Percentiles rank a stretch among this genome's conserved stretches.
These are phyloP conservation scores for Ginglymostoma cirratum DNA, from an alignment of 2,113 vertebrate species.

Conservation along the genomic window DNA sequence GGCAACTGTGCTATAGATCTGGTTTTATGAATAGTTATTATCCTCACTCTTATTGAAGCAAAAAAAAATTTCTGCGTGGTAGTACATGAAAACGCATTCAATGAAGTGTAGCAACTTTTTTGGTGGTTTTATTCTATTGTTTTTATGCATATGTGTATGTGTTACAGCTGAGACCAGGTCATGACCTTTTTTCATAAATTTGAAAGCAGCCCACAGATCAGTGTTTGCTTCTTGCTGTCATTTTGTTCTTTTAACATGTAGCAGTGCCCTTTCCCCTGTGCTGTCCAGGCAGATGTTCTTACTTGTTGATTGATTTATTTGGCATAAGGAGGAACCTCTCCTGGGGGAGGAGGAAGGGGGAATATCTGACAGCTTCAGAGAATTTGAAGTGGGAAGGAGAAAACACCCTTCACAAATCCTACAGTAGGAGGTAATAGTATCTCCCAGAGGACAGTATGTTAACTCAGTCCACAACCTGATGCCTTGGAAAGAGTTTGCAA, in stretches of 20 bases:
- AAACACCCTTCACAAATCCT: background rate
- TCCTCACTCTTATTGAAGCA: constrained; percentile 8
- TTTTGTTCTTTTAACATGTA: constrained; percentile 41
- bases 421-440: background rate
- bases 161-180: constrained; percentile 45
- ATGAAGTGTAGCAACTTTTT: constrained; percentile 36
- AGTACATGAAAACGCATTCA: constrained; percentile 20
- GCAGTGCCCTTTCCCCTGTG: constrained; percentile 43
- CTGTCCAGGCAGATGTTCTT: constrained; percentile 53
- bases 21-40: background rate
- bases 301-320: constrained; percentile 58
- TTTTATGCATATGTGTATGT: constrained; percentile 39
- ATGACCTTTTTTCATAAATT: constrained; percentile 52
- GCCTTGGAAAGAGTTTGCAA: background rate
- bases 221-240: constrained; percentile 46
- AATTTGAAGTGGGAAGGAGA: constrained; percentile 12
- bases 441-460: background rate
- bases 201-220: constrained; percentile 45
- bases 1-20: background rate
- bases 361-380: background rate
- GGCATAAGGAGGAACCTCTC: constrained; percentile 42
- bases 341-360: background rate
- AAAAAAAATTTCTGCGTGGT: constrained; percentile 10
- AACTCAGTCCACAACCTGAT: background rate
- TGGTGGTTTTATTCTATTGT: constrained; percentile 26